phyloP scores from a whole-genome alignment of 2,888 invertebrate species.

The Megaustenia siamemsis region DNA sequence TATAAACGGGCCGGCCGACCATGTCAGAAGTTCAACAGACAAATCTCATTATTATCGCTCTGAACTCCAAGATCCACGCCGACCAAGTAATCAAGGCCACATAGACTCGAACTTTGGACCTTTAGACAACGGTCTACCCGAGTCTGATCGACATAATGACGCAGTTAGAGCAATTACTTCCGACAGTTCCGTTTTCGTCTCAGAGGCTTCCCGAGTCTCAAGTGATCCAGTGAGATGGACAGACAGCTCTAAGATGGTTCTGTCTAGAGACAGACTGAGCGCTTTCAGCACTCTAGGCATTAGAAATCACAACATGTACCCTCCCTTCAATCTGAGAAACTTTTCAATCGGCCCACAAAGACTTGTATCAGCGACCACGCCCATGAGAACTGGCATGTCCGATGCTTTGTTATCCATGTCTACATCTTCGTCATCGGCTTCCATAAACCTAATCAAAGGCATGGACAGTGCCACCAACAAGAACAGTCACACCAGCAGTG shows the following conservation, averaged over 20 bases:
- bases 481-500: neutral
- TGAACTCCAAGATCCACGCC: slow-evolving; percentile 23
- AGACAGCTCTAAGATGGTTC: slow-evolving; percentile 2
- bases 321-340: slow-evolving; percentile 21
- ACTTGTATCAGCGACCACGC: neutral
- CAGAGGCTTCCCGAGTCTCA: slow-evolving; percentile 19
- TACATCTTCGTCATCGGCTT: neutral
- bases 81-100: neutral
- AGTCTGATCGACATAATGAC: neutral
- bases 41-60: slow-evolving; percentile 38
- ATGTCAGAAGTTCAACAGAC: neutral
- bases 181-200: slow-evolving; percentile 12
- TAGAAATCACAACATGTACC: slow-evolving; percentile 20
- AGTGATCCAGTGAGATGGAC: slow-evolving; percentile 22
- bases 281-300: slow-evolving; percentile 45
- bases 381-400: slow-evolving; percentile 26
- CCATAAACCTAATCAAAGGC: neutral
- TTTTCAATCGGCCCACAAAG: slow-evolving; percentile 18
- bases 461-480: slow-evolving; percentile 1
- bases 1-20: neutral
- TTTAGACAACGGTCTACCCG: neutral
- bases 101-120: neutral
- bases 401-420: neutral
- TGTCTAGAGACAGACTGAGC: slow-evolving; percentile 41
- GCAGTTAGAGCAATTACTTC: neutral